A percentile compares a stretch with the other conserved stretches of the same genome.
phyloP scores from a whole-genome alignment of 2,113 vertebrate genomes.

The Pachyramphus minor region DNA sequence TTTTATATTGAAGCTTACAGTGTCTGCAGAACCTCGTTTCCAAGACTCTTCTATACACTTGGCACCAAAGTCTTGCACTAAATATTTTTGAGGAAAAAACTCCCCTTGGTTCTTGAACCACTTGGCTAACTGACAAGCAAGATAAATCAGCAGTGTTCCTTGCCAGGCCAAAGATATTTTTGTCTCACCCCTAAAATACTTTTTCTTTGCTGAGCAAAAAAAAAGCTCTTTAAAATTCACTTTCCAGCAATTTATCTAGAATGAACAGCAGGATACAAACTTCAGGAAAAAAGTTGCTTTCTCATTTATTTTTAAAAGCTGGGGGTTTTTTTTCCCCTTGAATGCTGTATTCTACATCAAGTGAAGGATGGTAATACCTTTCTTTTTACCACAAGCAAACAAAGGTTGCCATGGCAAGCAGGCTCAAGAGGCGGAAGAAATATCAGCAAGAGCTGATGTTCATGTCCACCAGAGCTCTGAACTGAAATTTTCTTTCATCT shows the following conservation, averaged over 20 bases:
- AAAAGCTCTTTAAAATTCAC: neutral
- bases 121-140: neutral
- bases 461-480: conserved; percentile 22
- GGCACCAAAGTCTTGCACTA: neutral
- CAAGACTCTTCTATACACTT: neutral
- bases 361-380: conserved; percentile 45
- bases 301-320: conserved; percentile 14
- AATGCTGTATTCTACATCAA: neutral
- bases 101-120: neutral
- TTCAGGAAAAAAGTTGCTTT: neutral
- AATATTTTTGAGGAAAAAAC: neutral
- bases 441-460: neutral
- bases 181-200: neutral
- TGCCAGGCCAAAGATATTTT: neutral
- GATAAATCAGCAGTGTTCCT: neutral
- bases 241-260: neutral
- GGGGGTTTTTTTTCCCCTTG: neutral
- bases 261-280: neutral
- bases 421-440: conserved; percentile 21
- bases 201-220: neutral
- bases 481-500: conserved; percentile 75
- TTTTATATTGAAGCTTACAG: neutral
- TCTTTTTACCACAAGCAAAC: conserved; percentile 25
- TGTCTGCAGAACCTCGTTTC: neutral
- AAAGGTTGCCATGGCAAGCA: conserved; percentile 75